Evolutionary conservation across 2,888 invertebrate species (phyloP).

Genomic region (Belgica antarctica): DNA sequence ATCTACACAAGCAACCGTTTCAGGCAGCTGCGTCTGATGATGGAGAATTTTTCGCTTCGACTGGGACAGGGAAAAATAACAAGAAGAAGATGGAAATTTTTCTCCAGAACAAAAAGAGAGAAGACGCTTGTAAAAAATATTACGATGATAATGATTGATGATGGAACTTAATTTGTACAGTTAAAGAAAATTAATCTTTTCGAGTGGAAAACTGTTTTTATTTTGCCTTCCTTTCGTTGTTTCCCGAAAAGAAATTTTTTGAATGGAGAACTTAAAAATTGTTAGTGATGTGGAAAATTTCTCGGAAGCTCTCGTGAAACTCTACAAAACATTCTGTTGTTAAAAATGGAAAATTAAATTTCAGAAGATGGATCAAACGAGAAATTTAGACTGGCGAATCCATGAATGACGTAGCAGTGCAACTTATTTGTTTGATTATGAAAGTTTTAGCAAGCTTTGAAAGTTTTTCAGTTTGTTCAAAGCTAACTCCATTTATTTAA

Average conservation of each 20-base stretch:
- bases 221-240: background rate
- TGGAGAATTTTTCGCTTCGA: background rate
- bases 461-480: no score
- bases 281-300: slow-evolving; percentile 24
- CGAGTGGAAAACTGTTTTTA: slow-evolving; percentile 35
- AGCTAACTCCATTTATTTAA: no score
- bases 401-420: no score
- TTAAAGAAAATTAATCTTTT: slow-evolving; percentile 41
- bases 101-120: slow-evolving; percentile 14
- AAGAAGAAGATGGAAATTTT: background rate
- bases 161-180: slow-evolving; percentile 41
- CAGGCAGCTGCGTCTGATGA: slow-evolving; percentile 25
- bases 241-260: background rate
- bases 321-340: background rate
- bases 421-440: no score
- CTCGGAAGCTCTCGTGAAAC: background rate
- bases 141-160: slow-evolving; percentile 42
- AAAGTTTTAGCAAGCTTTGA: no score
- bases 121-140: slow-evolving; percentile 27
- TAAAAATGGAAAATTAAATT: slow-evolving; percentile 1
- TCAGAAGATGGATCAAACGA: slow-evolving; percentile 11
- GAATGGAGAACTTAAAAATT: background rate
- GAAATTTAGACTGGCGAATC: no score
- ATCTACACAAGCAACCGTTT: background rate
- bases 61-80: background rate